A percentile compares a stretch with the other conserved stretches of the same genome.
phyloP scores from a whole-genome alignment of 2,888 invertebrate genomes.

The Drosophila koepferae region DNA sequence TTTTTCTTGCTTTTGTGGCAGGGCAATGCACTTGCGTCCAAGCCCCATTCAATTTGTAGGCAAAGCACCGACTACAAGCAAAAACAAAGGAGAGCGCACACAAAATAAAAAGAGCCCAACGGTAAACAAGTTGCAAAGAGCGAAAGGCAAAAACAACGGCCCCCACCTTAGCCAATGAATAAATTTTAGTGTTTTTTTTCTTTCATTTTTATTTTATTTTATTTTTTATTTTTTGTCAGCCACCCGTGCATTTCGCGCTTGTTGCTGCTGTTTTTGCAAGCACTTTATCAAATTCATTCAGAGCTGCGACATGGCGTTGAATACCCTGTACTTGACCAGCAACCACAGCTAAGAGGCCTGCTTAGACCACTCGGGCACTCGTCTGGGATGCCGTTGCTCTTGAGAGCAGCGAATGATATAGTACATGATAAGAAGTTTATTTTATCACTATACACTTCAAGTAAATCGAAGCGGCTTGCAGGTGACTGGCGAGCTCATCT shows the following conservation, averaged over 20 bases:
- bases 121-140: constrained; percentile 73
- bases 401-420: neutral
- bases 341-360: neutral
- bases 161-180: constrained; percentile 63
- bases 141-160: constrained; percentile 68
- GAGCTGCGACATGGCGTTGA: constrained; percentile 45
- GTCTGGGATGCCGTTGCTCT: neutral
- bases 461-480: neutral
- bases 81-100: constrained; percentile 19
- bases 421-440: neutral
- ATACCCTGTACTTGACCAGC: constrained; percentile 30
- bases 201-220: neutral
- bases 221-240: constrained; percentile 1
- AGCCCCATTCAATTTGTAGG: constrained; percentile 73
- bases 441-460: neutral
- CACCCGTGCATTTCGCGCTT: constrained; percentile 2
- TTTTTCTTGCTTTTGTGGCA: constrained; percentile 20
- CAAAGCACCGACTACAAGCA: constrained; percentile 38
- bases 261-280: constrained; percentile 54
- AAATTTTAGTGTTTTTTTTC: constrained; percentile 24
- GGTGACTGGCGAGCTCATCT: constrained; percentile 31
- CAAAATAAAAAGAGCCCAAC: constrained; percentile 34
- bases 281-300: constrained; percentile 80
- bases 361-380: too few species aligned
- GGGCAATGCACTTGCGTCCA: constrained; percentile 66